phyloP scores from a whole-genome alignment of 92 coral and sea anemone species.

The Phenganax marumi region DNA sequence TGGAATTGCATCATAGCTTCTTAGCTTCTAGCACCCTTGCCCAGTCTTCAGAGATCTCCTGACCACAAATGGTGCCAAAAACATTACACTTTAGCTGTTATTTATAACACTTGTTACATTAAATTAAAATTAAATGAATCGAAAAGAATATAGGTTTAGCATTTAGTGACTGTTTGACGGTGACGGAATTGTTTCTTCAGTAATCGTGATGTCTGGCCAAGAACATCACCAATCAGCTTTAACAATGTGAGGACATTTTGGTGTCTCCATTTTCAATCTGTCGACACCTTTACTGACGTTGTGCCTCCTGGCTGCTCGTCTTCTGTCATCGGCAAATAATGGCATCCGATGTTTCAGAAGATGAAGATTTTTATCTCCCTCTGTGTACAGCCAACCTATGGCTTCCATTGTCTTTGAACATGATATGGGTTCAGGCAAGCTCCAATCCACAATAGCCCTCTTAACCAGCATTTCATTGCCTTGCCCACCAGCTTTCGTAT shows the following conservation, averaged over 20 bases:
- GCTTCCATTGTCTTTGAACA: slow-evolving; percentile 7
- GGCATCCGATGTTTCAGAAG: slow-evolving; percentile 5
- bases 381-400: slow-evolving; percentile 6
- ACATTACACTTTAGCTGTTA: too few relatives aligned
- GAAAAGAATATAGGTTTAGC: too few relatives aligned
- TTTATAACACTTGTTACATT: too few relatives aligned
- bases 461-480: slow-evolving; percentile 9
- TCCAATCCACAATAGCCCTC: slow-evolving; percentile 23
- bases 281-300: slow-evolving; percentile 12
- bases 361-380: background rate
- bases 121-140: too few relatives aligned
- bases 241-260: slow-evolving; percentile 10
- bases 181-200: too few relatives aligned
- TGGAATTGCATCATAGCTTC: too few relatives aligned
- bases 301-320: slow-evolving; percentile 14
- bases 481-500: slow-evolving; percentile 19
- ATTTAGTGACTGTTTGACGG: too few relatives aligned
- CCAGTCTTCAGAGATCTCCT: too few relatives aligned
- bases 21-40: too few relatives aligned
- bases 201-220: too few relatives aligned
- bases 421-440: slow-evolving; percentile 10
- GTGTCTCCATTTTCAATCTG: slow-evolving; percentile 7
- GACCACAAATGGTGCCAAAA: too few relatives aligned
- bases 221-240: slow-evolving; percentile 5
- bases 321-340: slow-evolving; percentile 14